phyloP scores from a whole-genome alignment of 2,888 invertebrate species.

The Heliconius hortense region DNA sequence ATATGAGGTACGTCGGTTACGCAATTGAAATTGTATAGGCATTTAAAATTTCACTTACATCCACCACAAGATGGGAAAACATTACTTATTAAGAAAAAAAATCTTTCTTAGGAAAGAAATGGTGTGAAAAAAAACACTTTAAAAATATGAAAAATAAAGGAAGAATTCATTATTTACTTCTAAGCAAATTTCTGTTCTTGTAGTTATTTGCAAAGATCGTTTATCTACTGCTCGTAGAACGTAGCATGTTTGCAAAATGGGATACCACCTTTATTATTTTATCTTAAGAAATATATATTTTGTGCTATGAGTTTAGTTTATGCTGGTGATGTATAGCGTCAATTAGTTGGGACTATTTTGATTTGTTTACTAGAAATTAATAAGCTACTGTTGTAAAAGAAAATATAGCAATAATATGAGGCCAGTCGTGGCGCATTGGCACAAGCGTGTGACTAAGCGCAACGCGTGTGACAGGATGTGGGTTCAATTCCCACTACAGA shows the following conservation, averaged over 20 bases:
- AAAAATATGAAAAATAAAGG: too few relatives aligned
- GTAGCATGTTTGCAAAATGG: constrained; percentile 24
- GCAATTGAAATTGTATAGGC: not conserved
- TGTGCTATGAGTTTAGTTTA: constrained; percentile 20
- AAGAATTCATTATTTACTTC: constrained; percentile 36
- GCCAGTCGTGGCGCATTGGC: too few relatives aligned
- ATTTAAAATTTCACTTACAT: constrained; percentile 19
- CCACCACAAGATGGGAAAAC: constrained; percentile 23
- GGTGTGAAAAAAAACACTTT: too few relatives aligned
- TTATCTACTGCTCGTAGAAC: constrained; percentile 27
- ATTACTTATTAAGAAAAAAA: constrained; percentile 22
- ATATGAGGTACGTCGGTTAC: not conserved
- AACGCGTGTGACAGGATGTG: too few relatives aligned
- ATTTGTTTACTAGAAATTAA: constrained; percentile 8
- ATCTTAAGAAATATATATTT: constrained; percentile 17
- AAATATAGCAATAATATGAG: not conserved
- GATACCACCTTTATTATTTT: constrained; percentile 17
- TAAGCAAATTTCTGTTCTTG: constrained; percentile 37
- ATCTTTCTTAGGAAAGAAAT: too few relatives aligned
- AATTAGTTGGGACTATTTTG: constrained; percentile 24
- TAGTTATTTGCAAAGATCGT: constrained; percentile 40
- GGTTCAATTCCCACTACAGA: too few relatives aligned
- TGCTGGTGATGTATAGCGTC: constrained; percentile 32
- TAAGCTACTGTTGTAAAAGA: not conserved
- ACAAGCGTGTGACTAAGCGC: too few relatives aligned